phyloP scores from a whole-genome alignment of 2,113 vertebrate species.

The Dolichallabes microphthalmus region DNA sequence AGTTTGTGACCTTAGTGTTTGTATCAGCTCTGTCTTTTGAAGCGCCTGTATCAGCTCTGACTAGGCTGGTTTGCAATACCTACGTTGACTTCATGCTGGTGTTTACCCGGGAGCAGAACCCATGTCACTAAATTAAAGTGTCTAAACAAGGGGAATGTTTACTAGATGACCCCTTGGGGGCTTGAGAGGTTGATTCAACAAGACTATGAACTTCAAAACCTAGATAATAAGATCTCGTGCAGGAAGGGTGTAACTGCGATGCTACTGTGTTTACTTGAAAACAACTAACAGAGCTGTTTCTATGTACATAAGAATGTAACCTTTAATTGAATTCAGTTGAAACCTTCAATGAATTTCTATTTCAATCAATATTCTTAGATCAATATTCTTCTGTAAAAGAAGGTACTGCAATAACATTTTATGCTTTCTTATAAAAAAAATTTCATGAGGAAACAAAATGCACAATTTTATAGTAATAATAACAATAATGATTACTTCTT shows the following conservation, averaged over 20 bases:
- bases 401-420: background rate
- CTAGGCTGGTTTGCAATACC: background rate
- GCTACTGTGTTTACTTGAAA: background rate
- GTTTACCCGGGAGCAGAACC: background rate
- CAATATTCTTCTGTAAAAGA: background rate
- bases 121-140: background rate
- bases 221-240: background rate
- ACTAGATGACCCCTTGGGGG: background rate
- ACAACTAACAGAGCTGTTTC: background rate
- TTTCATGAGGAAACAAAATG: too few relatives aligned
- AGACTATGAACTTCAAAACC: background rate
- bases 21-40: background rate
- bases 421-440: background rate
- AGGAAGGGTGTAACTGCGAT: background rate
- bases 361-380: background rate
- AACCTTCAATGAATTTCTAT: background rate
- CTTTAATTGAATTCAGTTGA: background rate
- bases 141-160: background rate
- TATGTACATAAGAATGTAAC: background rate
- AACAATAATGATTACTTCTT: too few relatives aligned
- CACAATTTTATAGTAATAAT: too few relatives aligned
- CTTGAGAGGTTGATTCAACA: background rate
- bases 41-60: background rate
- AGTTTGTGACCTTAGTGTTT: conserved; percentile 30
- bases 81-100: background rate